These are phyloP conservation scores for Microtus oregoni DNA, from an alignment of 2,113 vertebrate species.

Conservation along the genomic window DNA sequence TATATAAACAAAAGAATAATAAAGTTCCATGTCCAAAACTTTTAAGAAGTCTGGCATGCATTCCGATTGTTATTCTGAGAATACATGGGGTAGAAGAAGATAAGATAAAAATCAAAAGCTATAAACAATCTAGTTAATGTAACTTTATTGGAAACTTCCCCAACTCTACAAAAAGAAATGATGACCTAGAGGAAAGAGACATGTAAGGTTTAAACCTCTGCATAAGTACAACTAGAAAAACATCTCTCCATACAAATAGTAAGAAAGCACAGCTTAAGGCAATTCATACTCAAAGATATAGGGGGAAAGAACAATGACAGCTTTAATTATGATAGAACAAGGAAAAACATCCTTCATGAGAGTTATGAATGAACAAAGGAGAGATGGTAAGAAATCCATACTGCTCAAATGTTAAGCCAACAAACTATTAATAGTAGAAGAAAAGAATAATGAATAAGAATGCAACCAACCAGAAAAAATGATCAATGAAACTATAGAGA, in stretches of 20 bases:
- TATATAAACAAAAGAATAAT: background rate
- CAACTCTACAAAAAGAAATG: background rate
- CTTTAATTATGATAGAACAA: background rate
- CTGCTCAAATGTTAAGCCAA: background rate
- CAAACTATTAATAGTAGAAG: background rate
- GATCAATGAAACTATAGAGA: background rate
- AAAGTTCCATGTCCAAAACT: background rate
- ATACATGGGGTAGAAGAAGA: background rate
- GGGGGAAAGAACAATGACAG: background rate
- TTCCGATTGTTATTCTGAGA: background rate
- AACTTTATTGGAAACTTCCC: background rate
- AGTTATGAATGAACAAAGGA: background rate
- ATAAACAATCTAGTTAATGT: background rate
- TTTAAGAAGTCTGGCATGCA: background rate
- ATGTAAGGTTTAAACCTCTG: background rate
- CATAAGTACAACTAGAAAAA: background rate
- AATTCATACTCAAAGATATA: background rate
- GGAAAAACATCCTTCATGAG: background rate
- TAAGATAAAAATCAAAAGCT: background rate
- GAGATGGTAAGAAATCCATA: background rate
- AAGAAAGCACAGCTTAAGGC: background rate
- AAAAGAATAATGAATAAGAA: background rate
- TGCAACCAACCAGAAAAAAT: background rate
- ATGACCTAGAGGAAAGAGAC: background rate
- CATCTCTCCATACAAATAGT: background rate